Evolutionary conservation across 2,113 vertebrate genomes (phyloP).

Genomic region (Onychostruthus taczanowskii): DNA sequence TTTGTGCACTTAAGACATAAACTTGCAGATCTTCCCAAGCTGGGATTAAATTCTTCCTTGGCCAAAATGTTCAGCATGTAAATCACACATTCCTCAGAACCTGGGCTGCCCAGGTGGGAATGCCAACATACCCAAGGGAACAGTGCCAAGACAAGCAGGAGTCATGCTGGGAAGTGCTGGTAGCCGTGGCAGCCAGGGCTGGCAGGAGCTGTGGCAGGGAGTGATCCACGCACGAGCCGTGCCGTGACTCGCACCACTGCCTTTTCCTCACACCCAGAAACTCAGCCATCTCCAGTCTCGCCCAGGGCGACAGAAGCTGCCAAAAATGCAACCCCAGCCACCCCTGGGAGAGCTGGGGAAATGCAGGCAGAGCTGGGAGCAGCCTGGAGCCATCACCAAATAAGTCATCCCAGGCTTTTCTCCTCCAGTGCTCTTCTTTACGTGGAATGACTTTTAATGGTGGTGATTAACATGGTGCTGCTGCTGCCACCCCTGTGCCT

Average conservation of each 20-base stretch:
- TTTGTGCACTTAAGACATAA: neutral
- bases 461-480: neutral
- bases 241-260: neutral
- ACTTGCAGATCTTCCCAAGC: neutral
- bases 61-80: neutral
- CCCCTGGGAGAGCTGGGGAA: neutral
- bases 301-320: neutral
- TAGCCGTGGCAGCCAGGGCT: neutral
- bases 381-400: neutral
- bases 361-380: neutral
- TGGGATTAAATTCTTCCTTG: neutral
- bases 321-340: neutral
- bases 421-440: neutral
- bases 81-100: neutral
- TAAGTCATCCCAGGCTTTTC: neutral
- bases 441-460: rapidly evolving
- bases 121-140: neutral
- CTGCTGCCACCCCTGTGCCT: neutral
- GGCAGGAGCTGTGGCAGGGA: neutral
- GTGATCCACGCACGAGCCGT: rapidly evolving
- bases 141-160: neutral
- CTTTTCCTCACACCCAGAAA: conserved; percentile 8
- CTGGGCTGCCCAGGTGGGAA: neutral
- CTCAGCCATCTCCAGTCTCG: neutral
- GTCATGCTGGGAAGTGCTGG: neutral